Evolutionary conservation across 30 jellyfish, hydroid and myxozoan genomes (phyloP).

Genomic region (Nemopilema nomurai): DNA sequence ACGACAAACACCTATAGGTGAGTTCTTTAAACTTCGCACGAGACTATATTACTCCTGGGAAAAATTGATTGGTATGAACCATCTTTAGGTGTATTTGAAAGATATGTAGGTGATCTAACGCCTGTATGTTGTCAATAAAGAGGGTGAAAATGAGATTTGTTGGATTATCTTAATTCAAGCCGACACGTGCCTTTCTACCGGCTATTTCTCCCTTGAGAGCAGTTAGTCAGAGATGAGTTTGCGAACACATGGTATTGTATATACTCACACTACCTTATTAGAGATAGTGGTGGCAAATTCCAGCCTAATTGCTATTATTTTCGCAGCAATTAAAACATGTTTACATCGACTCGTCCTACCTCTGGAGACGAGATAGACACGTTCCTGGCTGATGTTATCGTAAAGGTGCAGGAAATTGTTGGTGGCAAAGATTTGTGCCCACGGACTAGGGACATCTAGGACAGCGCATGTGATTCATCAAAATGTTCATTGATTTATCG

Average conservation of each 20-base stretch:
- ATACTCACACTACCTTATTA: neutral
- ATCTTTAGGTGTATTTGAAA: neutral
- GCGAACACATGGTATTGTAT: neutral
- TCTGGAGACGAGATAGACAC: neutral
- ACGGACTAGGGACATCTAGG: neutral
- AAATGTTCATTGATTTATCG: neutral
- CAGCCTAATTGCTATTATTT: neutral
- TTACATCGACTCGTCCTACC: neutral
- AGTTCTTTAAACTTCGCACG: neutral
- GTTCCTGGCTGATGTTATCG: neutral
- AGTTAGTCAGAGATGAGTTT: neutral
- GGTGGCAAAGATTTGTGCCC: neutral
- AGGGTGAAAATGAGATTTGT: neutral
- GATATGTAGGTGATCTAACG: neutral
- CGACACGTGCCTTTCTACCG: neutral
- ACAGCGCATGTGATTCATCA: neutral
- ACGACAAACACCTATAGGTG: neutral
- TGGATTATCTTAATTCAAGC: neutral
- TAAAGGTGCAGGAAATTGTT: neutral
- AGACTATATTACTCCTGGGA: neutral
- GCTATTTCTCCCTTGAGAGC: neutral
- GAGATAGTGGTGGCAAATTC: neutral
- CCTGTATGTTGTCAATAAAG: neutral
- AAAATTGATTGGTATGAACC: neutral
- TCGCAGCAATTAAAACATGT: neutral